Percentiles rank a stretch among this genome's conserved stretches.
These are phyloP conservation scores for Eubasilissa regina DNA, from an alignment of 1,140 invertebrate genomes.

Conservation along the genomic window DNA sequence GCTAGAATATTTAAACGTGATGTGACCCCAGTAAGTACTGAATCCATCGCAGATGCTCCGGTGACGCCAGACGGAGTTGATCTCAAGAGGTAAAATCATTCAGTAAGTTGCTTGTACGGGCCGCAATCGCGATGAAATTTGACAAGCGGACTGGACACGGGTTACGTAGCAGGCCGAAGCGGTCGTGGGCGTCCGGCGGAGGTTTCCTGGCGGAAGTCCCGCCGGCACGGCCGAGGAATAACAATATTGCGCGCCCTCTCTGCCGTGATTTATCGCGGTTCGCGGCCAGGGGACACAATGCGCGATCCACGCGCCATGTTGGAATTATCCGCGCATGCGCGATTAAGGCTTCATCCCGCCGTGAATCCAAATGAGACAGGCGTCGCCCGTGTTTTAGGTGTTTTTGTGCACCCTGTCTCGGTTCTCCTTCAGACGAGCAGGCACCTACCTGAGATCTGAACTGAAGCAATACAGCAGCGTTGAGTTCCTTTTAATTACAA, in stretches of 20 bases:
- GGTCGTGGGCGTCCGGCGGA: neutral
- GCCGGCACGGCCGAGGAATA: conserved; percentile 8
- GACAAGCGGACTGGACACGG: conserved; percentile 21
- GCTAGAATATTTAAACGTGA: too few relatives aligned
- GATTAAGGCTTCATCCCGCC: neutral
- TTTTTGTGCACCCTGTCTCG: too few relatives aligned
- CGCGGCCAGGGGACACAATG: conserved; percentile 20
- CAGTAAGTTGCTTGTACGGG: conserved; percentile 23
- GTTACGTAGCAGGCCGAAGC: neutral
- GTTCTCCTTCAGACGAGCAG: too few relatives aligned
- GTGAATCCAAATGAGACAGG: conserved; percentile 2
- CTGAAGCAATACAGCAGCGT: too few relatives aligned
- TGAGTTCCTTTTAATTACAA: too few relatives aligned
- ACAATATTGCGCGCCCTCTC: neutral
- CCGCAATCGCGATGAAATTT: conserved; percentile 36
- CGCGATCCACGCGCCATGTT: conserved; percentile 24
- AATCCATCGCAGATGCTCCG: neutral
- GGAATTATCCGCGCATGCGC: conserved; percentile 11
- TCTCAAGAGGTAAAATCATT: neutral
- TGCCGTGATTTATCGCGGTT: too few relatives aligned
- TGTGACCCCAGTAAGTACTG: too few relatives aligned
- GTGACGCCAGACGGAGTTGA: too few relatives aligned
- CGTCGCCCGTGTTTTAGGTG: neutral
- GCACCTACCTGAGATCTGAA: too few relatives aligned
- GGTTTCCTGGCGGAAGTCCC: conserved; percentile 34